Base-by-base conservation (phyloP, 2,797 vertebrate genomes). In the Microctenopoma stevenorrisi region DNA sequence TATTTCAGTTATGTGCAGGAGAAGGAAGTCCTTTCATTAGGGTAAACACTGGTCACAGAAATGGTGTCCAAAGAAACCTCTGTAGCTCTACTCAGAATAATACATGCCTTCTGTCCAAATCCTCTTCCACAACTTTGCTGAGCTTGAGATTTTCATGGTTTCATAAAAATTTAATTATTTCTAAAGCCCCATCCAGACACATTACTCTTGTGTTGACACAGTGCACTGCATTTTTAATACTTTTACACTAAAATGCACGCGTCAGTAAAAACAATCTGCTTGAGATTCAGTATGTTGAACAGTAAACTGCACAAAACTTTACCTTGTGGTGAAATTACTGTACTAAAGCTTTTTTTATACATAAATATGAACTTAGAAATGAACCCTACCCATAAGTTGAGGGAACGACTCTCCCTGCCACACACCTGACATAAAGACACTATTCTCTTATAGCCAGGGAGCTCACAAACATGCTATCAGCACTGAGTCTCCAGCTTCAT, bases 111-210 rank as follows among this genome's bases (percentile, higher is more conserved):
- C 11, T 38, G 25, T 46, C 28, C 38, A 7, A 54, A 44, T 33
- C 46, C 64, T 33, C 61, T 47, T 18, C 28, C 25, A 30, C 15
- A n/a, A 35, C 33, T 33, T 26, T 48, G 5, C 26, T 25, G 25
- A 52, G 61, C 35, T 26, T 28, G 11, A 60, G 38, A 53, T 30
- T 42, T 61, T 43, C n/a, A 53, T 55, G 5, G 15, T 46, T 78
- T 81, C 44, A 78, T 84, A 15, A 67, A 76, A 54, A 26, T 72
- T 42, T 51, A 16, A 76, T 54, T 49, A 7, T 28, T 47, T 58
- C 49, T 69, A 76, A 82, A 81, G 26, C 28, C 18, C 30, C 3
- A 4, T 72, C 12, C 25, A 13, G 26, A 56, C 48, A 73, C 35
- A 62, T 53, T 44, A 37, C 30, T 71, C 25, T 16, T 33, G 42